A percentile compares a stretch with the other conserved stretches of the same genome.
These are phyloP conservation scores for Rhinoderma darwinii DNA, from an alignment of 2,113 vertebrate genomes.

Conservation along the genomic window DNA sequence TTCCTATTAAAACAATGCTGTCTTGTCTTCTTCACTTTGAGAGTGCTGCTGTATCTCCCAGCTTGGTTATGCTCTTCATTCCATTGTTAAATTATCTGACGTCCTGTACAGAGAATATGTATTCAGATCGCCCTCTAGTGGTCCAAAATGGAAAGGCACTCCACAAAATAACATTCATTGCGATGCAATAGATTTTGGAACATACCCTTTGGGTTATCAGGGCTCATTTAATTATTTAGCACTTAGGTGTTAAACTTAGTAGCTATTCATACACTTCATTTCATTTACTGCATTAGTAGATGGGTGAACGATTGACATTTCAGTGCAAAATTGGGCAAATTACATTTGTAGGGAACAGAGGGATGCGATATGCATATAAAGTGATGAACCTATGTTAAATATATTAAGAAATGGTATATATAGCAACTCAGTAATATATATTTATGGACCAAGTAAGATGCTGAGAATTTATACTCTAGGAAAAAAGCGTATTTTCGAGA, in stretches of 20 bases:
- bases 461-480: background rate
- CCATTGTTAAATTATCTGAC: conserved; percentile 44
- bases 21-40: conserved; percentile 50
- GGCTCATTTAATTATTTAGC: background rate
- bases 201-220: background rate
- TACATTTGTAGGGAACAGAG: no score
- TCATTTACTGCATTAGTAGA: background rate
- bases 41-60: conserved; percentile 32
- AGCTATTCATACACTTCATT: background rate
- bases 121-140: conserved; percentile 12
- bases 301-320: background rate
- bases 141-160: background rate
- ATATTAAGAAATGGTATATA: background rate
- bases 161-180: background rate
- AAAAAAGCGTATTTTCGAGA: no score
- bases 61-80: conserved; percentile 16
- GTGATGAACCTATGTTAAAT: background rate
- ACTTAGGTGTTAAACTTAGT: background rate
- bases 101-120: conserved; percentile 42
- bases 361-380: no score
- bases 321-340: background rate
- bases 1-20: conserved; percentile 53
- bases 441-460: background rate
- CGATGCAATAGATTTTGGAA: background rate
- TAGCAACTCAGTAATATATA: background rate